Conservation (phyloP, 2,113 vertebrate genomes). For the Centropus bengalensis region DNA sequence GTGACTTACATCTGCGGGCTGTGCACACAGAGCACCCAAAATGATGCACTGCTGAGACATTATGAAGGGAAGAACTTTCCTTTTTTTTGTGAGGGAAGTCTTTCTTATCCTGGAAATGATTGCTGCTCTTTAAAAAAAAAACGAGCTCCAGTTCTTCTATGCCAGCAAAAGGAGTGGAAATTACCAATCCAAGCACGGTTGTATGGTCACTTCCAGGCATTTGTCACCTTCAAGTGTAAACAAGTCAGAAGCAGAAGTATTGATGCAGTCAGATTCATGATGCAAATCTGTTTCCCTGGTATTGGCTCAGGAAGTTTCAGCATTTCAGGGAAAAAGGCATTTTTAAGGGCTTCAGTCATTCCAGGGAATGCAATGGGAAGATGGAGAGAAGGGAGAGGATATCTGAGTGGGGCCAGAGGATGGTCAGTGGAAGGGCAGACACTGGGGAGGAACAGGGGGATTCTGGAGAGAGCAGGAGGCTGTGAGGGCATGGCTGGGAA, state of each 20-base stretch:
- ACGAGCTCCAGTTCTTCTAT: not conserved
- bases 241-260: not conserved
- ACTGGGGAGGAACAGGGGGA: fast-evolving
- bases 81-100: not conserved
- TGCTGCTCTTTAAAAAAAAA: not conserved
- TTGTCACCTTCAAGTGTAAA: not conserved
- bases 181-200: not conserved
- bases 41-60: not conserved
- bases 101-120: not conserved
- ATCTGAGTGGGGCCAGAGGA: not conserved
- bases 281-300: not conserved
- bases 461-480: not conserved
- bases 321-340: not conserved
- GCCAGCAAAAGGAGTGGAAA: not conserved
- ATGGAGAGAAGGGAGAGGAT: not conserved
- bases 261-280: not conserved
- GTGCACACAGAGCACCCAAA: not conserved
- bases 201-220: not conserved
- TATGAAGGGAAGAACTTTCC: not conserved
- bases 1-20: not conserved
- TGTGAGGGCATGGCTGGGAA: not conserved
- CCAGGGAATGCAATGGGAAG: not conserved
- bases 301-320: not conserved
- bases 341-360: not conserved
- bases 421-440: not conserved